phyloP scores from a whole-genome alignment of 2,888 invertebrate species.

The Ceramica pisi region DNA sequence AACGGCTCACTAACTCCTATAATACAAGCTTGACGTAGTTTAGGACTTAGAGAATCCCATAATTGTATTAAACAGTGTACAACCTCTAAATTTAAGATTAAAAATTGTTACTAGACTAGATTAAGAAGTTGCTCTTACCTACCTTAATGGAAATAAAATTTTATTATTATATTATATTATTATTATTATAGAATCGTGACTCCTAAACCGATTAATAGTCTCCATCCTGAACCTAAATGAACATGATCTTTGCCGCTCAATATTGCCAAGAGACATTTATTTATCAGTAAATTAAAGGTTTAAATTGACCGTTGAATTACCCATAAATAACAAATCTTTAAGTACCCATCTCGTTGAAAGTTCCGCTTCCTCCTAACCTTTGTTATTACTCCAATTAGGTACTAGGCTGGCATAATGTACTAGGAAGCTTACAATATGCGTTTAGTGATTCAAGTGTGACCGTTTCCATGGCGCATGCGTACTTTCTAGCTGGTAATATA shows the following conservation, averaged over 20 bases:
- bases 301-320: slow-evolving; percentile 21
- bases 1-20: too few relatives aligned
- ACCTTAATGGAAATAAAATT: too few relatives aligned
- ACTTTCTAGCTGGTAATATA: slow-evolving; percentile 57
- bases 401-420: slow-evolving; percentile 65
- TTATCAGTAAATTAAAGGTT: slow-evolving; percentile 33
- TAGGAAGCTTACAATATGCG: slow-evolving; percentile 65
- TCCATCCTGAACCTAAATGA: slow-evolving; percentile 18
- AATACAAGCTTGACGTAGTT: too few relatives aligned
- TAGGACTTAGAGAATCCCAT: too few relatives aligned
- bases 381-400: slow-evolving; percentile 61
- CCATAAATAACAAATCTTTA: slow-evolving; percentile 52
- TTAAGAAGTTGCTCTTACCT: too few relatives aligned
- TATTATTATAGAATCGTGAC: slow-evolving; percentile 45
- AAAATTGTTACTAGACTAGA: too few relatives aligned
- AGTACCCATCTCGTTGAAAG: slow-evolving; percentile 53
- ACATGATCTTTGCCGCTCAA: slow-evolving; percentile 31
- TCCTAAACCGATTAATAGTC: slow-evolving; percentile 25
- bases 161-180: too few relatives aligned
- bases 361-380: slow-evolving; percentile 63
- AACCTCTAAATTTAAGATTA: too few relatives aligned
- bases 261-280: slow-evolving; percentile 50
- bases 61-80: too few relatives aligned
- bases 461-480: slow-evolving; percentile 56
- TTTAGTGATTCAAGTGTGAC: slow-evolving; percentile 74